Base-by-base conservation (phyloP, 2,888 invertebrate species). In the Ichneumoninae sp. region DNA sequence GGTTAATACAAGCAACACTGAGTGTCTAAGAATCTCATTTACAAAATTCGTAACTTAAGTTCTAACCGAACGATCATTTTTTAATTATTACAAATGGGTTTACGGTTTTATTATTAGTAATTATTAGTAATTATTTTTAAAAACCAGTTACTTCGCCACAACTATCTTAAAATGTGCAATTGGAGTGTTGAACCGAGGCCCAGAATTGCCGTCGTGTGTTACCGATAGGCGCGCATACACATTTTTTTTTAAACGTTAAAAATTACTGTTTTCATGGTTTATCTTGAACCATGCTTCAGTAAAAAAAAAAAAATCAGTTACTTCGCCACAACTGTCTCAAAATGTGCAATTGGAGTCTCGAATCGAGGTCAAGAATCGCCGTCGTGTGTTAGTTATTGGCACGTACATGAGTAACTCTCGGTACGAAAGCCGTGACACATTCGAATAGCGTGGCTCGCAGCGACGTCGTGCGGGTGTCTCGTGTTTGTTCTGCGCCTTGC, bases 351-450 rank as follows among this genome's bases (percentile, higher is more conserved):
- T 22, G 40, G 8, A 50, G 66, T 47, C 26, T 5, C 40, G 19
- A 19, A 65, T 50, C 66, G 65, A 52, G 66, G 76, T 40, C 76
- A 40, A 66, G 40, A 40, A 66, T 50, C 13, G 19, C 57, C 22
- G 7, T 54, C 71, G 30, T n/a, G 65, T 26, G 44, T 30, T 16
- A 50, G 74, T n/a, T 73, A 71, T 79, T 79, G 79, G 65, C 79
- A 80, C 70, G 57, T 68, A 10, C n/a, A 69, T 69, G 68, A 57
- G 19, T 73, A 60, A 74, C 57, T 22, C 16, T 74, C 13, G 22
- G 30, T 33, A 26, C 36, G 26, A 40, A 30, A 19, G 73, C 66
- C 30, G 50, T 36, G 65, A 52, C 60, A 36, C 52, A 75, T 65
- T 47, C 75, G 50, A 22, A 63, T 19, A 13, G 47, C 63, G 13